phyloP scores from a whole-genome alignment of 2,113 vertebrate species.

The Hemiscyllium ocellatum region DNA sequence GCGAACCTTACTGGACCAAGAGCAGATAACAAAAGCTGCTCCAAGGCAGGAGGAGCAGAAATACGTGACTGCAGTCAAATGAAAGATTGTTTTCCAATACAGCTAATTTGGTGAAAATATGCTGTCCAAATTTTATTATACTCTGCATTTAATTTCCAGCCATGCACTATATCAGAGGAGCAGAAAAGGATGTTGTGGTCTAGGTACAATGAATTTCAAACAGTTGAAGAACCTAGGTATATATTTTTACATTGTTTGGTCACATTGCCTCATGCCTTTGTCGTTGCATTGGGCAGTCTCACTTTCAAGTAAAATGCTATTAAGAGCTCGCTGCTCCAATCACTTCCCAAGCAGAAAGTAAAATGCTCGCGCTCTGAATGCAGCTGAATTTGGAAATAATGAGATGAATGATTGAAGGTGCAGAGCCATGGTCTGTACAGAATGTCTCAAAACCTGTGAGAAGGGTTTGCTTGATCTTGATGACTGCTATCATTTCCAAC shows the following conservation, averaged over 20 bases:
- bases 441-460: not conserved
- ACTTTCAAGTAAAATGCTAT: not conserved
- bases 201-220: constrained; percentile 11
- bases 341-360: not conserved
- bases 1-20: not conserved
- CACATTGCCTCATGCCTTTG: not conserved
- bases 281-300: not conserved
- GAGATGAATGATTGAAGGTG: not conserved
- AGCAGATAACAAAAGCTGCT: not conserved
- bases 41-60: not conserved
- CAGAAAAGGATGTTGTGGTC: not conserved
- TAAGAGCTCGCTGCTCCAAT: not conserved
- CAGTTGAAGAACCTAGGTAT: not conserved
- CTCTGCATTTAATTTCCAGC: not conserved
- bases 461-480: not conserved
- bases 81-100: constrained; percentile 18
- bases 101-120: not conserved
- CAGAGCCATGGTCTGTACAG: not conserved
- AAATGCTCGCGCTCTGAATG: not conserved
- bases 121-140: not conserved
- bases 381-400: not conserved
- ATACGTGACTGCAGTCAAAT: not conserved
- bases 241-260: not conserved
- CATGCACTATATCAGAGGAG: not conserved
- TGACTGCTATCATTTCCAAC: not conserved